Evolutionary conservation across 2,797 vertebrate genomes (phyloP).

Genomic region (Enteromius viviparus): DNA sequence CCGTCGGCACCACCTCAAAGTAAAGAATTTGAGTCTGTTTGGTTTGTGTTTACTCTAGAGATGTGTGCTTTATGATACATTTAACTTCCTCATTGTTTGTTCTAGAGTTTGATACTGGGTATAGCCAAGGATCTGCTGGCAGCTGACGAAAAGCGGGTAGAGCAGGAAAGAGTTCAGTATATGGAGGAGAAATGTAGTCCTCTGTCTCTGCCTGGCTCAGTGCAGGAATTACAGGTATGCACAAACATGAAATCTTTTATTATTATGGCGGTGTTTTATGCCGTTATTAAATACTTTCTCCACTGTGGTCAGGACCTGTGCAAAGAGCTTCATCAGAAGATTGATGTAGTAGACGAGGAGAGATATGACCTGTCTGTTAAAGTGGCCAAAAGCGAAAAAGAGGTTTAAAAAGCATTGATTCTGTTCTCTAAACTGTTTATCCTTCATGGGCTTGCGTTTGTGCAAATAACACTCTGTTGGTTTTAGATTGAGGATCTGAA

Average conservation of each 20-base stretch:
- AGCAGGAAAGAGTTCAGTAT: slow-evolving; percentile 78
- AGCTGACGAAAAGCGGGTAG: slow-evolving; percentile 72
- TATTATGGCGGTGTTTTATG: neutral
- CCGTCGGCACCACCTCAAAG: slow-evolving; percentile 81
- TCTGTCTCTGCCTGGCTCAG: slow-evolving; percentile 72
- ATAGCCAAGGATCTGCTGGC: slow-evolving; percentile 77
- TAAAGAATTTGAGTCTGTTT: slow-evolving; percentile 22
- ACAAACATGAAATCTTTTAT: neutral
- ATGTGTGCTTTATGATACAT: neutral
- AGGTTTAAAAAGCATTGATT: slow-evolving; percentile 69
- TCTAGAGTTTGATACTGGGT: slow-evolving; percentile 84
- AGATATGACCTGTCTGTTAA: slow-evolving; percentile 83
- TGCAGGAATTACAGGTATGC: slow-evolving; percentile 81
- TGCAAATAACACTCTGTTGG: neutral
- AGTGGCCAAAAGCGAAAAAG: slow-evolving; percentile 82
- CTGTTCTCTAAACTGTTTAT: neutral
- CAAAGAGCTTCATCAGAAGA: slow-evolving; percentile 81
- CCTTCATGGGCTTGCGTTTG: neutral
- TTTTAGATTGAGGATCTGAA: slow-evolving; percentile 60
- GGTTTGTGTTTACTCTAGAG: neutral
- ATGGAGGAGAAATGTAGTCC: slow-evolving; percentile 78
- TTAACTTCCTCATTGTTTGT: slow-evolving; percentile 3
- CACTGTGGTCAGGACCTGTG: slow-evolving; percentile 76
- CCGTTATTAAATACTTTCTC: neutral
- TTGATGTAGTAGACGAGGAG: slow-evolving; percentile 84